phyloP scores from a whole-genome alignment of 2,888 invertebrate genomes.

The Lacanobia oleracea region DNA sequence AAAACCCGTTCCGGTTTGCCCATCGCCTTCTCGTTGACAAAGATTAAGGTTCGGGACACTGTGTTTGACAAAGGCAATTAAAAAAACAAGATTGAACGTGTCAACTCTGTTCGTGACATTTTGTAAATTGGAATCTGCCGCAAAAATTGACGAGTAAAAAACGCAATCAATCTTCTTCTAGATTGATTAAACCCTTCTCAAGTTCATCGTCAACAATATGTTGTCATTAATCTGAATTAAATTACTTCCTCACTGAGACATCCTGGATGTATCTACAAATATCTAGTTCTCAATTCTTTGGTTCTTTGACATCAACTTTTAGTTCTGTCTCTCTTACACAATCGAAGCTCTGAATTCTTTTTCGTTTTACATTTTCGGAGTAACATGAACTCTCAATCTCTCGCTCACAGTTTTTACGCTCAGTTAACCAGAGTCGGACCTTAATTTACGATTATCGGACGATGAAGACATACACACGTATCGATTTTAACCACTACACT shows the following conservation, averaged over 20 bases:
- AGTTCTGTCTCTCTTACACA: constrained; percentile 75
- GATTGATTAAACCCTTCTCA: constrained; percentile 67
- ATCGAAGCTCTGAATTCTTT: constrained; percentile 68
- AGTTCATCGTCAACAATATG: constrained; percentile 63
- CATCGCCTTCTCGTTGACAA: constrained; percentile 81
- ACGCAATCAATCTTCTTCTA: constrained; percentile 72
- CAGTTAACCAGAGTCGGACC: constrained; percentile 82
- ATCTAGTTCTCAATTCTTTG: constrained; percentile 62
- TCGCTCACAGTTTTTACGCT: constrained; percentile 88
- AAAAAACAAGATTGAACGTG: constrained; percentile 74
- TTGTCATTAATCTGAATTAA: constrained; percentile 64
- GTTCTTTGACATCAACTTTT: constrained; percentile 75
- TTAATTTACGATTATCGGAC: constrained; percentile 88
- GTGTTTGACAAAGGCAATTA: constrained; percentile 76
- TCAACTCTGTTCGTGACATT: constrained; percentile 79
- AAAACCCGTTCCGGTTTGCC: constrained; percentile 85
- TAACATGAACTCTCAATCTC: constrained; percentile 88
- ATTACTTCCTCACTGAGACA: constrained; percentile 67
- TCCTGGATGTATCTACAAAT: constrained; percentile 54
- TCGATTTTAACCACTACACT: constrained; percentile 73
- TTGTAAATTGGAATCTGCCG: constrained; percentile 78
- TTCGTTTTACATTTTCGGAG: constrained; percentile 82
- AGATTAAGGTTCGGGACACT: constrained; percentile 79
- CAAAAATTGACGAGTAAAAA: constrained; percentile 70
- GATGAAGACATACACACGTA: constrained; percentile 84